Conservation (phyloP, 2,113 vertebrate species). For the Seriola quinqueradiata region DNA sequence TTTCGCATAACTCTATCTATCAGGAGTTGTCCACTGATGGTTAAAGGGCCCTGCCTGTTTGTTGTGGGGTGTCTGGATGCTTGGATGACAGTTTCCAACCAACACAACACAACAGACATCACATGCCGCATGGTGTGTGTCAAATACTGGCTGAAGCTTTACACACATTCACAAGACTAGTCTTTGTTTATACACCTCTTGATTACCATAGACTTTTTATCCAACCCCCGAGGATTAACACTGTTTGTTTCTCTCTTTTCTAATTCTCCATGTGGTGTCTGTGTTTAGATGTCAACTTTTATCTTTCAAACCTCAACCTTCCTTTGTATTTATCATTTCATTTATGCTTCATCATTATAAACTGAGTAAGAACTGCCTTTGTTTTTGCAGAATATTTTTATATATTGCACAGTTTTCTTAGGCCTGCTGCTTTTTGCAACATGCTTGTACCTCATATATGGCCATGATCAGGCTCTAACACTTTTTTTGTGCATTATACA, state of each 20-base stretch:
- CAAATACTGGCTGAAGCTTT: background rate
- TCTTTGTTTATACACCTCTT: conserved; percentile 16
- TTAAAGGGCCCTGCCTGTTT: conserved; percentile 41
- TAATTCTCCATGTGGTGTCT: background rate
- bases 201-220: background rate
- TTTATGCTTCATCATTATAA: background rate
- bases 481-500: background rate
- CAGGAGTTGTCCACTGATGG: conserved; percentile 41
- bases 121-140: conserved; percentile 8
- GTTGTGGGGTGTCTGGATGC: conserved; percentile 46
- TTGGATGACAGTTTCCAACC: conserved; percentile 47
- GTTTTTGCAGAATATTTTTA: background rate
- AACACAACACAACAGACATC: conserved; percentile 22
- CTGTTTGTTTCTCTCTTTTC: background rate
- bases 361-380: background rate
- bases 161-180: background rate
- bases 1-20: conserved; percentile 41
- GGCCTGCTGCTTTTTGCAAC: background rate
- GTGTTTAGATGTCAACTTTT: background rate
- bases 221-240: background rate
- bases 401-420: background rate
- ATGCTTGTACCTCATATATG: background rate
- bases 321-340: background rate
- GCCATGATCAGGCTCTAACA: background rate
- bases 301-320: background rate